Base-by-base conservation (phyloP, 23 tunicate species). In the Clavelina lepadiformis region DNA sequence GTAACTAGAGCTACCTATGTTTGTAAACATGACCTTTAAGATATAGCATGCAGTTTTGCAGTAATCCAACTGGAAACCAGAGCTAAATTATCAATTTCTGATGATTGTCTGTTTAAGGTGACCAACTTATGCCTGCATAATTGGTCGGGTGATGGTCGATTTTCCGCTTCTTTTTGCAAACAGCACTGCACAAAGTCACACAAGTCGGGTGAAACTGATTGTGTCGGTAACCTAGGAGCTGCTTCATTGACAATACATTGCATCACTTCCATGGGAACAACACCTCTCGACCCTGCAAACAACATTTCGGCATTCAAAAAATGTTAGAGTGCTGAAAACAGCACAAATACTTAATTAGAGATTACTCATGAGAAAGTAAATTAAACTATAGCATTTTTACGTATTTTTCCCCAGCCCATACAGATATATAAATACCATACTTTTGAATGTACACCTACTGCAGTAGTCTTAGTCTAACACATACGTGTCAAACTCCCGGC, bases 211-310 rank as follows among this genome's bases (percentile, higher is more conserved):
- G 96, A 68, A 58, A 68, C 74, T 0, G n/a, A 24, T 3, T 33
- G 37, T 11, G 54, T 22, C 28, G 86, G 63, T 29, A 89, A 57
- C 28, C 79, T 50, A 11, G 97, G 97, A 33, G 97, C 72, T 35
- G 82, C 74, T 33, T 79, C 97, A 25, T 89, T 64, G 1, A 89
- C 97, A 54, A 89, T 89, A 46, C 97, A 89, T 54, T 89, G 97
- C 83, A 89, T 67, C 22, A 89, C 55, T 51, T 89, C 97, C 83
- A 89, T 89, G 5, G 97, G 97, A 15, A 89, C 69, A 28, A 89
- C 82, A 2, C 97, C 97, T 46, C 72, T 61, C 0, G 97, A 81
- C 25, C 96, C 91, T 82, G n/a, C n/a, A n/a, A n/a, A n/a, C n/a
- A n/a, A n/a, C n/a, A n/a, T n/a, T n/a, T n/a, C n/a, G n/a, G n/a